Conservation (phyloP, 1,140 invertebrate species). For the Nasonia giraulti region DNA sequence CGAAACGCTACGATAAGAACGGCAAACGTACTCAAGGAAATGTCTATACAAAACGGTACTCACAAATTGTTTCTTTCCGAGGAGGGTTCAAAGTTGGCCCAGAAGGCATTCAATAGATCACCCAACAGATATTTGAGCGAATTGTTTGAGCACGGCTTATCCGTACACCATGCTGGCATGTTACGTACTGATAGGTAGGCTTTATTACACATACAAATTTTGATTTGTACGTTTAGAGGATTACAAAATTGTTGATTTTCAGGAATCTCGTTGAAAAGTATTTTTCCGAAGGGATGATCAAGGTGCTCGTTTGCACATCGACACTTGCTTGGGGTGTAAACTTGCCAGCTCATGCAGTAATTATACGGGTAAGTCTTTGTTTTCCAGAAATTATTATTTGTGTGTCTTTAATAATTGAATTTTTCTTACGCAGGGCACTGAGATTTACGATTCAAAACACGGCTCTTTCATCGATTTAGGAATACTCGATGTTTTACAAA, state of each 20-base stretch:
- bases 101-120: constrained; percentile 81
- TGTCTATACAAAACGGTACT: constrained; percentile 84
- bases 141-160: constrained; percentile 91
- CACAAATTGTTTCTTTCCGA: constrained; percentile 82
- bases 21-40: constrained; percentile 85
- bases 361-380: constrained; percentile 86
- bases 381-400: background rate
- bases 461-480: constrained; percentile 96
- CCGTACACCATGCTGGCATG: constrained; percentile 98
- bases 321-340: constrained; percentile 99
- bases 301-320: constrained; percentile 96
- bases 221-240: background rate
- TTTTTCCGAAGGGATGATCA: constrained; percentile 91
- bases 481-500: constrained; percentile 98
- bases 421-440: constrained; percentile 85
- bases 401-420: constrained; percentile 29
- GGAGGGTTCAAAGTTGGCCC: constrained; percentile 76
- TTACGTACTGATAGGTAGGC: constrained; percentile 85
- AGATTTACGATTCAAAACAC: constrained; percentile 97
- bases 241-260: constrained; percentile 57
- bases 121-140: constrained; percentile 86
- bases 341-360: constrained; percentile 97
- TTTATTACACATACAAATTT: background rate
- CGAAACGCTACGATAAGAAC: constrained; percentile 95
- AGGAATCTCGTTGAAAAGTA: constrained; percentile 91